These are phyloP conservation scores for Simalia tracyae DNA, from an alignment of 2,797 vertebrate genomes.

Conservation along the genomic window DNA sequence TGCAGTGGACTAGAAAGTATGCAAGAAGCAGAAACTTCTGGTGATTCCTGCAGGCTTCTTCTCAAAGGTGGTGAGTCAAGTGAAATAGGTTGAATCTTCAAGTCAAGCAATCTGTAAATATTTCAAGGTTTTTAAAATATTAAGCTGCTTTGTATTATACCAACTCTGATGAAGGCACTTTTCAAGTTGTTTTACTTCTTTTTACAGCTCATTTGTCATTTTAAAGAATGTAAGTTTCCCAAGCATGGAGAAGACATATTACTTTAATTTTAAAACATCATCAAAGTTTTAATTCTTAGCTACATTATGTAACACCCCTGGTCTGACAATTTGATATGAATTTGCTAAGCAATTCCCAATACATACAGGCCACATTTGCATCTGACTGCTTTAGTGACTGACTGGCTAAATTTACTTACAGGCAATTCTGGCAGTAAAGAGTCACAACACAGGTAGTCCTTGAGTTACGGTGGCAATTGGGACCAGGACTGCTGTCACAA, in stretches of 20 bases:
- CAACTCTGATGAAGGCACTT: background rate
- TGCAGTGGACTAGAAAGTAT: slow-evolving; percentile 65
- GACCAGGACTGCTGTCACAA: background rate
- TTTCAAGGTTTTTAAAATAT: slow-evolving; percentile 5
- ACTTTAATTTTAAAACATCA: background rate
- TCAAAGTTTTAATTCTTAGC: background rate
- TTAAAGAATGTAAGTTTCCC: background rate
- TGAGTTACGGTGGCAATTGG: background rate
- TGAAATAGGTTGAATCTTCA: slow-evolving; percentile 81
- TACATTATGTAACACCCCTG: background rate
- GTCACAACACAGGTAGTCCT: background rate
- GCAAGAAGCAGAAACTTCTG: slow-evolving; percentile 68
- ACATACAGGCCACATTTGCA: background rate
- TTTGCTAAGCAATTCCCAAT: background rate
- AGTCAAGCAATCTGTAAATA: slow-evolving; percentile 80
- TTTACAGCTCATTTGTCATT: background rate
- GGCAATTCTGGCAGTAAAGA: background rate
- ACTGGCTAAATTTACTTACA: background rate
- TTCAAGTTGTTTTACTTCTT: background rate
- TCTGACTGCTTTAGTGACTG: background rate
- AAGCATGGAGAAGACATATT: background rate
- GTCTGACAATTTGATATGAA: background rate
- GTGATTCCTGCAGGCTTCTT: slow-evolving; percentile 66
- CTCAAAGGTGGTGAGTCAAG: slow-evolving; percentile 60
- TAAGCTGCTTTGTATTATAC: background rate